Evolutionary conservation across 2,888 invertebrate species (phyloP), one percentile per base, ranked within the genome.

Genomic region (Andrena hattorfiana): DNA sequence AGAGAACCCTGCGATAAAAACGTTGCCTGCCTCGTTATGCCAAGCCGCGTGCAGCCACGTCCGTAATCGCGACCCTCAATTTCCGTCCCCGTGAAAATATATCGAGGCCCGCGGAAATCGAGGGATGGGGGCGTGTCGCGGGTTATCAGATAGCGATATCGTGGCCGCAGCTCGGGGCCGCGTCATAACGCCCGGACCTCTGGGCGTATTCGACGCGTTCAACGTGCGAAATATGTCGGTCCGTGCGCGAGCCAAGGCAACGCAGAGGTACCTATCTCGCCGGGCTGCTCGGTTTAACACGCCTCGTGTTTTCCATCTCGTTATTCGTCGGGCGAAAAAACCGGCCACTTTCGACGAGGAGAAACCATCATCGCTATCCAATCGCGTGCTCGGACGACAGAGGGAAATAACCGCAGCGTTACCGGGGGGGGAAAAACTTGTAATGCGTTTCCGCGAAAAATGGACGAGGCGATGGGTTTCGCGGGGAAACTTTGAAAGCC

Each of bases 51-150:
- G 70, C 56, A 70, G 30, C 28, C 42, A 48, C 63, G 51, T 23
- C 42, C 54, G 51, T 72, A 85, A 85, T 84, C 84, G 68, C 48
- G 51, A 71, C 32, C 54, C 54, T 56, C 68, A 66, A 83, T 85
- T 83, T 79, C 68, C 71, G 20, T 51, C 35, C 73, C 60, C 80
- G 67, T 67, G 76, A 85, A 76, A 75, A 84, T 74, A 86, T 67
- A 66, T n/a, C 30, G 16, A 8, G 54, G 7, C 49, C 30, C 16
- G 51, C 48, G 63, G 26, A 48, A 20, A 60, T 42, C 64, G 16
- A 32, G 48, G 20, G 51, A 32, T 30, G 26, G 23, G 60, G 67
- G 20, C 32, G 66, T 67, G 73, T 67, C 60, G 68, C 60, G 35
- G 51, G 77, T 78, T 85, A 87, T 85, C 85, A 28, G 73, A 30